These are phyloP conservation scores for Ammodytes dubius DNA, from an alignment of 2,113 vertebrate genomes.

Conservation along the genomic window DNA sequence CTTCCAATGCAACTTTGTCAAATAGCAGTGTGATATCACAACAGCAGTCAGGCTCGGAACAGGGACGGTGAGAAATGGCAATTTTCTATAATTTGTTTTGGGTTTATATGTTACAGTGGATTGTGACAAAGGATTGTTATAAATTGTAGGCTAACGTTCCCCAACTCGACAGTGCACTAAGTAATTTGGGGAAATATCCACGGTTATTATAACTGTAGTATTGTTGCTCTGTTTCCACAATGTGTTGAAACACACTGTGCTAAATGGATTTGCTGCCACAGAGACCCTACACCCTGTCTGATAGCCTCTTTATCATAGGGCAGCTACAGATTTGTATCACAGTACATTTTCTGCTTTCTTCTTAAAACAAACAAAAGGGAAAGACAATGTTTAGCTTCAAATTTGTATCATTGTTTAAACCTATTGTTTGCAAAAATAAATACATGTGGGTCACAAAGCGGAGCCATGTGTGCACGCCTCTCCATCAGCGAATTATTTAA, in stretches of 20 bases:
- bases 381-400: no score
- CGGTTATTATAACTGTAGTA: not conserved
- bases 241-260: no score
- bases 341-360: no score
- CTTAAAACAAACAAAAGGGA: no score
- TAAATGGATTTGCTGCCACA: not conserved
- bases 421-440: no score
- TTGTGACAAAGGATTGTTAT: not conserved
- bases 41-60: slow-evolving; percentile 16
- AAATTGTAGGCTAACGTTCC: slow-evolving; percentile 5
- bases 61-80: not conserved
- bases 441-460: no score
- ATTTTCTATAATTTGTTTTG: slow-evolving; percentile 38
- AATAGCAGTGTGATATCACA: slow-evolving; percentile 48
- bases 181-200: not conserved
- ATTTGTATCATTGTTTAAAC: no score
- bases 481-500: no score
- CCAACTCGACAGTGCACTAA: not conserved
- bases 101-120: slow-evolving; percentile 10
- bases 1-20: slow-evolving; percentile 51
- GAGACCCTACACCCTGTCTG: no score
- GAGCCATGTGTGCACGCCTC: no score
- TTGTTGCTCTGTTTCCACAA: not conserved
- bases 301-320: no score
- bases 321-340: no score